Conservation (phyloP, 1,140 invertebrate species). For the Stegodyphus dumicola region DNA sequence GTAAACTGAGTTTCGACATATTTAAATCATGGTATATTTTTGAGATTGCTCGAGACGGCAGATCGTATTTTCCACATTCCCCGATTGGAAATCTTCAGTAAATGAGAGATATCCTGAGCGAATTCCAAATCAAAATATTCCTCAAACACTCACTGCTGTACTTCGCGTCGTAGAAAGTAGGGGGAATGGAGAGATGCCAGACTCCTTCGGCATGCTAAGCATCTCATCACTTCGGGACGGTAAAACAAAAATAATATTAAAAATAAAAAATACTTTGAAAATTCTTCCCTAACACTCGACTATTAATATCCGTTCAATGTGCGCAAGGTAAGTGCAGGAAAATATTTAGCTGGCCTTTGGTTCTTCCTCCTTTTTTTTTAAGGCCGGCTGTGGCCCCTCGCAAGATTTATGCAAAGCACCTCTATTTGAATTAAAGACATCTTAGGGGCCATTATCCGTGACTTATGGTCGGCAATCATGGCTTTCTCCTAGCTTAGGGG, state of each 20-base stretch:
- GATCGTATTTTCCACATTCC: too few relatives aligned
- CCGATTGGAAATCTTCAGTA: too few relatives aligned
- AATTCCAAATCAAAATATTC: constrained; percentile 27
- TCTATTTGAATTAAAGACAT: constrained; percentile 60
- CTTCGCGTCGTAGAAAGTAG: too few relatives aligned
- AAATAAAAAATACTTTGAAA: constrained; percentile 3
- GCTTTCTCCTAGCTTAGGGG: neutral
- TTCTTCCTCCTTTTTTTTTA: neutral
- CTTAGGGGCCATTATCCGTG: constrained; percentile 56
- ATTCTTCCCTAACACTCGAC: constrained; percentile 45
- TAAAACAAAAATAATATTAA: too few relatives aligned
- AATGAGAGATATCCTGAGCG: too few relatives aligned
- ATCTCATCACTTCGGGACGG: too few relatives aligned
- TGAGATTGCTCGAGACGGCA: too few relatives aligned
- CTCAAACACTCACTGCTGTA: too few relatives aligned
- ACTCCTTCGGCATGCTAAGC: too few relatives aligned
- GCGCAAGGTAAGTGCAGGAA: constrained; percentile 10
- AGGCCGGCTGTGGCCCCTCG: constrained; percentile 8
- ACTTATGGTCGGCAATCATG: constrained; percentile 56
- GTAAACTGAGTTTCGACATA: too few relatives aligned
- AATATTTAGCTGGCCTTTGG: constrained; percentile 57
- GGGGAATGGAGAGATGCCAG: too few relatives aligned
- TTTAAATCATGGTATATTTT: too few relatives aligned
- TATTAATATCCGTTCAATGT: constrained; percentile 39
- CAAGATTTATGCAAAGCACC: constrained; percentile 59